These are phyloP conservation scores for Aplidium turbinatum DNA, from an alignment of 23 tunicate species.

Conservation along the genomic window DNA sequence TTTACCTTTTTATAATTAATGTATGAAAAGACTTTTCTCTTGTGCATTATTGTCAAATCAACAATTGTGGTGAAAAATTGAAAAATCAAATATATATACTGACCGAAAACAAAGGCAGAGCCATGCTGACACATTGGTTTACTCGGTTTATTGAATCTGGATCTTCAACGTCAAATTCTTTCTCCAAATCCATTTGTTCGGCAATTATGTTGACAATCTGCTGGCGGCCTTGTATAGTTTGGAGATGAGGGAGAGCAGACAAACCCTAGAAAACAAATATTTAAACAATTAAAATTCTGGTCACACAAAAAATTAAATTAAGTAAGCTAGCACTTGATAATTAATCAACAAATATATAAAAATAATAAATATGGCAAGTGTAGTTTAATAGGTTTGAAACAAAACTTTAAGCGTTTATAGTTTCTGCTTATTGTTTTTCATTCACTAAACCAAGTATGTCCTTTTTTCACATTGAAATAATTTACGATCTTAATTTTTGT, in stretches of 20 bases:
- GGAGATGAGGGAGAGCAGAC: constrained; percentile 78
- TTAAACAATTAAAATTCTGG: neutral
- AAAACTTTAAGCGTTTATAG: neutral
- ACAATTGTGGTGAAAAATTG: neutral
- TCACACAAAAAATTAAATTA: neutral
- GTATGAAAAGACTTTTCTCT: too few species aligned
- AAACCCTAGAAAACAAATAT: constrained; percentile 34
- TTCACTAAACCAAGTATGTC: neutral
- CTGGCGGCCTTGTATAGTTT: constrained; percentile 88
- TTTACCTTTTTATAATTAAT: too few species aligned
- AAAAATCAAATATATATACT: neutral
- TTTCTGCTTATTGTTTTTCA: neutral
- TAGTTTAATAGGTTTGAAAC: neutral
- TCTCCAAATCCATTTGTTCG: constrained; percentile 57
- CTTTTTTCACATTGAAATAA: too few species aligned
- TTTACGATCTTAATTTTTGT: too few species aligned
- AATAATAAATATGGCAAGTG: neutral
- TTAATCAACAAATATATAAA: neutral
- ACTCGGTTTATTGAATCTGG: constrained; percentile 61
- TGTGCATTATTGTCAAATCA: too few species aligned
- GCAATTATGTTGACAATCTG: constrained; percentile 74
- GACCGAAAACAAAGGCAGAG: constrained; percentile 78
- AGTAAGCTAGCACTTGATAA: neutral
- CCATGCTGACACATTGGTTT: constrained; percentile 74
- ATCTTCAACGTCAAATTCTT: constrained; percentile 63